Evolutionary conservation across 2,888 invertebrate species (phyloP), one percentile per base, ranked within the genome.

Genomic region (Crematogaster levior): DNA sequence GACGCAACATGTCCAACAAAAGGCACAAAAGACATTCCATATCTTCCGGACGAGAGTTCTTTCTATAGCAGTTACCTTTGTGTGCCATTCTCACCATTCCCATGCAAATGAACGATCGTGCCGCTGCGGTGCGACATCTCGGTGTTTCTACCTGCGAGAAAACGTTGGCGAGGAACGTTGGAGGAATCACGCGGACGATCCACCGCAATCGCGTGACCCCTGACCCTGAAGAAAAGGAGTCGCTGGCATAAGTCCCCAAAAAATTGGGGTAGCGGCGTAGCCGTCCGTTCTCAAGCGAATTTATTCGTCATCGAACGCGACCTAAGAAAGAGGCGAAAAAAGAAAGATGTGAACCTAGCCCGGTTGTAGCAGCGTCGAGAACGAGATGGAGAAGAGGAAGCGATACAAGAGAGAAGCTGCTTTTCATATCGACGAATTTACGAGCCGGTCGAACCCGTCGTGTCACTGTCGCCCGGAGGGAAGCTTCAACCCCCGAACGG

Each of bases 341-440:
- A 40, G 61, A 51, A 43, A 40, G 10, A 51, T 51, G 9, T 24
- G 15, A 70, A 43, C 34, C 74, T 61, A 79, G 85, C 84, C 85
- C 56, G 68, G 88, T 81, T 82, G 40, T 46, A 48, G 15, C 66
- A 21, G 83, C 43, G 82, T 86, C 74, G 83, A 84, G 73, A 84
- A 87, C 86, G 80, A 77, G 48, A 60, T 51, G 40, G 74, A 80
- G 80, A 77, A 83, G 89, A 86, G 85, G 82, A 83, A 83, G 48
- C 77, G 75, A 70, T 63, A 58, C 77, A 84, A 68, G 83, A 82
- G 83, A 72, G 84, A 81, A 89, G 85, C 85, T 88, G 84, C 82
- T 90, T 90, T 90, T 88, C 91, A 90, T 92, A 93, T 92, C 92
- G 92, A 92, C 91, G 90, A 92, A 93, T 92, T 93, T 93, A 92